These are phyloP conservation scores for Fopius arisanus DNA, from an alignment of 1,140 invertebrate genomes.

Conservation along the genomic window DNA sequence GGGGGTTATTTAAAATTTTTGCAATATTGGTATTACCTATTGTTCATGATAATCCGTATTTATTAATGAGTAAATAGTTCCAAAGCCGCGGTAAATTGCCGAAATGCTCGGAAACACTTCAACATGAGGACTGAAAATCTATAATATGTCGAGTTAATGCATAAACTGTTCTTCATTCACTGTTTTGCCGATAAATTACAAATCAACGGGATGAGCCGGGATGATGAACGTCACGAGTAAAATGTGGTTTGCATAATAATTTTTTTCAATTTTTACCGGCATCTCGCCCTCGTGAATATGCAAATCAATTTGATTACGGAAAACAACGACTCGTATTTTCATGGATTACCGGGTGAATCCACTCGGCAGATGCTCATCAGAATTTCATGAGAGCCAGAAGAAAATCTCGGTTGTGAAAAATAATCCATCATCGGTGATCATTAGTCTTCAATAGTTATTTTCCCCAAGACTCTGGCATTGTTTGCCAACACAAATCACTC, in stretches of 20 bases:
- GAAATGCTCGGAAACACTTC: background rate
- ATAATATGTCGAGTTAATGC: background rate
- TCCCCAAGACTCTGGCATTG: too few relatives aligned
- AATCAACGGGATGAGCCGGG: background rate
- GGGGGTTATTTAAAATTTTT: background rate
- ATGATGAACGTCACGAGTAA: background rate
- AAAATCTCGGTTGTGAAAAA: too few relatives aligned
- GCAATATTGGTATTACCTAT: background rate
- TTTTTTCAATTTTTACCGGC: constrained; percentile 5
- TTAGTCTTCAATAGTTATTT: background rate
- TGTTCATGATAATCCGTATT: background rate
- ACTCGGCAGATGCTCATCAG: background rate
- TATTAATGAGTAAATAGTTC: background rate
- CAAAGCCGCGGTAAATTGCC: background rate
- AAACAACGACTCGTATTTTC: background rate
- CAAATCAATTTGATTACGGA: constrained; percentile 5
- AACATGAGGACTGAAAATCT: background rate
- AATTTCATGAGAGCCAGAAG: too few relatives aligned
- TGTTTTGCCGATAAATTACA: background rate
- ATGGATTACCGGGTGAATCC: background rate
- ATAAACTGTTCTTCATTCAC: background rate
- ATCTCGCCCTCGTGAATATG: background rate
- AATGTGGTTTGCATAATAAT: constrained; percentile 16
- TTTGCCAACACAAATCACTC: too few relatives aligned
- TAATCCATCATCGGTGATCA: background rate